Conservation (phyloP, 2,888 invertebrate species). For the Alentia gelatinosa region DNA sequence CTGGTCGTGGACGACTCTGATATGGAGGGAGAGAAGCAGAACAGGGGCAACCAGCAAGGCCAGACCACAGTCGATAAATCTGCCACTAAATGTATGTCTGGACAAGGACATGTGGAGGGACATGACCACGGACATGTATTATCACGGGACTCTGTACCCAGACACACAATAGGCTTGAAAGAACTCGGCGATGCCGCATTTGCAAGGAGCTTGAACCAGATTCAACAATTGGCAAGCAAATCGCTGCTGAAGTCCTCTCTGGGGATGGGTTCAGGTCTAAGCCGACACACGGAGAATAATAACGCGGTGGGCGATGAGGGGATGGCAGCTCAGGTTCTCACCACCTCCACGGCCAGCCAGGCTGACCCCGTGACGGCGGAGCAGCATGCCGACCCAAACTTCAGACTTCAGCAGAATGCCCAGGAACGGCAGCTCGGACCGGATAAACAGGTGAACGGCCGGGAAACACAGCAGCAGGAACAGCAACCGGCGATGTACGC, state of each 20-base stretch:
- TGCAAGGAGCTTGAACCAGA: constrained; percentile 27
- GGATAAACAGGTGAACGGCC: background rate
- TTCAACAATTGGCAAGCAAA: background rate
- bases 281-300: background rate
- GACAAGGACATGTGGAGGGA: background rate
- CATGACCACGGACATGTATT: background rate
- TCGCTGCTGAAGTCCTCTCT: background rate
- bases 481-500: constrained; percentile 30
- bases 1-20: constrained; percentile 40
- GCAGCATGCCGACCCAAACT: background rate
- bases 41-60: background rate
- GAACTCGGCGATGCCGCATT: constrained; percentile 40
- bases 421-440: background rate
- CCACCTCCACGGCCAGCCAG: background rate
- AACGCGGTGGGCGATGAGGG: background rate
- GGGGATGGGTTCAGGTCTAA: background rate
- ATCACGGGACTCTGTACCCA: background rate
- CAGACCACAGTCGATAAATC: background rate
- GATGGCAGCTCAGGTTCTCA: background rate
- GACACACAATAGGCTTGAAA: constrained; percentile 8
- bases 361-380: background rate
- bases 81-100: background rate
- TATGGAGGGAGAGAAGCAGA: constrained; percentile 28
- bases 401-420: background rate
- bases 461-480: background rate